Base-by-base conservation (phyloP, 2,797 vertebrate species). In the Intellagama lesueurii region DNA sequence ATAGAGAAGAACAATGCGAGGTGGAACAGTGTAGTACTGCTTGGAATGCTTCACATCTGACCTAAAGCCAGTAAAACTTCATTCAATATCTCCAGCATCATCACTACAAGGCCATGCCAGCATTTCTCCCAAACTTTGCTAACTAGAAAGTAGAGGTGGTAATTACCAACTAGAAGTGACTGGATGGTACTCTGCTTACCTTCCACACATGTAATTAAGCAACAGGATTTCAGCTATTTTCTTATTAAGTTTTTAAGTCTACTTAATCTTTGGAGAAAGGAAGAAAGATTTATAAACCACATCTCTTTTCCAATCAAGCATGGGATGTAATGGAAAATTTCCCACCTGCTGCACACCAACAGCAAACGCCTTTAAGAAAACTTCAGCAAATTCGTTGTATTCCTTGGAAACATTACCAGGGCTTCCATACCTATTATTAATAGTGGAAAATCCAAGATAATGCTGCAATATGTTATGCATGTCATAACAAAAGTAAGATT, bases 341-440 rank as follows among this genome's bases (percentile, higher is more conserved):
- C 95, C 94, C 97, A 99, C 99, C 96, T 99, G 99, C 93, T 99
- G 99, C 91, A 99, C 98, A 94, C 98, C 96, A 94, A 99, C 99
- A 91, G 99, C 99, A 6, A 99, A 99, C 79, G 98, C 99, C 94
- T 99, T 99, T 87, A 99, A 97, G 97, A 99, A 99, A 94, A 99
- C 98, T 89, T 99, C 99, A 44, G 99, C 99, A 96, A 99, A 99
- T 92, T 99, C 99, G 68, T 97, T 97, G 91, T 99, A 99, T 94
- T 99, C 99, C 98, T 99, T 99, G 96, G 99, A 99, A 95, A 99
- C 99, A 96, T 99, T 99, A 75, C 99, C 99, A 94, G 99, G 99
- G 94, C 99, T 99, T 93, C 99, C 99, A 90, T 99, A 99, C 89
- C 99, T 99, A 91, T n/a, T 93, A 95, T 81, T 40, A 85, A 88